Percentiles rank a stretch among this genome's conserved stretches.
phyloP scores from a whole-genome alignment of 2,888 invertebrate genomes.

The Sphaeridia pumilis region DNA sequence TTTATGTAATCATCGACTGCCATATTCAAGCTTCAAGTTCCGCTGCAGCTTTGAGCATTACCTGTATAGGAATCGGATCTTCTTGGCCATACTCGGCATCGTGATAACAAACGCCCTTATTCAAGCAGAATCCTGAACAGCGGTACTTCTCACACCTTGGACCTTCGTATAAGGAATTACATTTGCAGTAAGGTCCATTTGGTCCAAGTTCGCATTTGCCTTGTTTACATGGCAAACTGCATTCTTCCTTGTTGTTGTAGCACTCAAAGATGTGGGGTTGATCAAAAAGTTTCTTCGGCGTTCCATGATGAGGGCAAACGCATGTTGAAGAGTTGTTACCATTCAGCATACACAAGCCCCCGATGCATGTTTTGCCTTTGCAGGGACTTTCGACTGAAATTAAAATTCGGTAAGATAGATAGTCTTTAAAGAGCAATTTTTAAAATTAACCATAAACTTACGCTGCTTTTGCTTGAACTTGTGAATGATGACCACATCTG shows the following conservation, averaged over 20 bases:
- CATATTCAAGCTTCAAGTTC: too few relatives aligned
- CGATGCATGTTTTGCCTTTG: conserved; percentile 41
- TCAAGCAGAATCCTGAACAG: conserved; percentile 56
- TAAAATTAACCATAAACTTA: conserved; percentile 13
- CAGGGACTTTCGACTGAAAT: conserved; percentile 44
- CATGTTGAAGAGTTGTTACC: conserved; percentile 29
- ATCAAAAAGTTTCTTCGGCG: conserved; percentile 13
- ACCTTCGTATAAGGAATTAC: conserved; percentile 54
- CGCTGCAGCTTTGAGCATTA: too few relatives aligned
- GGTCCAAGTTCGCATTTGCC: conserved; percentile 41
- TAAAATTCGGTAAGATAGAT: conserved; percentile 2
- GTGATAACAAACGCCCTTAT: conserved; percentile 44
- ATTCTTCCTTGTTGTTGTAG: conserved; percentile 36
- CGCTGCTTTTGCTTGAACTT: conserved; percentile 47
- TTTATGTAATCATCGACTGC: background rate
- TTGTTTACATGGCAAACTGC: conserved; percentile 49
- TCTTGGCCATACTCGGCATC: conserved; percentile 36
- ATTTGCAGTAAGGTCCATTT: conserved; percentile 51
- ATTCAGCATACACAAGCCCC: conserved; percentile 32
- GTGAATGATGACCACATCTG: conserved; percentile 56
- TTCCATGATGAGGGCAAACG: conserved; percentile 33
- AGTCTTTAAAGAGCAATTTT: background rate
- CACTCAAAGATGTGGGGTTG: conserved; percentile 19
- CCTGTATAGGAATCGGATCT: conserved; percentile 37
- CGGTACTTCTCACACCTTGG: conserved; percentile 55